Conservation (phyloP, 2,113 vertebrate species). For the Hystrix brachyura region DNA sequence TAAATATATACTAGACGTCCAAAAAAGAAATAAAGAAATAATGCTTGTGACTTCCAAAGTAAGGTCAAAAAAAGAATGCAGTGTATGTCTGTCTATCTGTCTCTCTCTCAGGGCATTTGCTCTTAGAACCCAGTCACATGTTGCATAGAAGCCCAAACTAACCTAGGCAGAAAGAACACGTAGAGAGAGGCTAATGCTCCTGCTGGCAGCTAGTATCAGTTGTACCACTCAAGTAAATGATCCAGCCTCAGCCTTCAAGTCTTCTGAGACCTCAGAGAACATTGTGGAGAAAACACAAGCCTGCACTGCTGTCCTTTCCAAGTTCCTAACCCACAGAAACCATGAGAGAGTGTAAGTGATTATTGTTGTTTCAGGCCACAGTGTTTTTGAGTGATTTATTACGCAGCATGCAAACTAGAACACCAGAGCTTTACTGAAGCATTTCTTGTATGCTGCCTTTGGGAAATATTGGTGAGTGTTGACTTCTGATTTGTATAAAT, state of each 20-base stretch:
- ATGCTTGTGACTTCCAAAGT: neutral
- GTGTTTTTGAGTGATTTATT: neutral
- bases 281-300: neutral
- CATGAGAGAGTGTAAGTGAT: neutral
- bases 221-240: neutral
- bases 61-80: neutral
- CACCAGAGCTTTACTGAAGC: neutral
- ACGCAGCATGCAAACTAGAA: neutral
- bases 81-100: neutral
- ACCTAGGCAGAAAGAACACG: neutral
- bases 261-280: neutral
- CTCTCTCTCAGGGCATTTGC: neutral
- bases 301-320: neutral
- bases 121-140: neutral
- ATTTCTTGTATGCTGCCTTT: neutral
- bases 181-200: neutral
- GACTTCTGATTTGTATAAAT: neutral
- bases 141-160: neutral
- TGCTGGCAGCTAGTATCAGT: neutral
- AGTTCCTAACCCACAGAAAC: neutral
- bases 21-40: neutral
- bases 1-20: neutral
- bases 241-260: neutral
- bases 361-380: neutral
- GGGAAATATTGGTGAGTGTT: neutral